These are phyloP conservation scores for Notarius lentiginosus DNA, from an alignment of 2,113 vertebrate genomes.

Conservation along the genomic window DNA sequence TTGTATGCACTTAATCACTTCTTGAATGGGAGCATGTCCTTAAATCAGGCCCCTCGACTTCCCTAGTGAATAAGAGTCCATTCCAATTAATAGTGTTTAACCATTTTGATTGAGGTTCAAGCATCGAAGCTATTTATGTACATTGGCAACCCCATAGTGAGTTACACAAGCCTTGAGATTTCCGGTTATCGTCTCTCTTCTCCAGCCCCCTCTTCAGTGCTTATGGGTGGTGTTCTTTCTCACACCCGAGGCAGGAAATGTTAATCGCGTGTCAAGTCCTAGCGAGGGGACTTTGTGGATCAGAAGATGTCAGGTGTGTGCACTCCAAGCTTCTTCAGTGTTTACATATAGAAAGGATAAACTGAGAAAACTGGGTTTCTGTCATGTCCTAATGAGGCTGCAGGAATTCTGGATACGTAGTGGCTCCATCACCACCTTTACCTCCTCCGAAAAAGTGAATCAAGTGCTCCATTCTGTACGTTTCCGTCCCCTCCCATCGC, in stretches of 20 bases:
- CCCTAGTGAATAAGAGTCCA: slow-evolving; percentile 6
- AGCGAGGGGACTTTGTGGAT: slow-evolving; percentile 56
- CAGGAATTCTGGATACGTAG: slow-evolving; percentile 25
- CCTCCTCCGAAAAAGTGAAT: slow-evolving; percentile 64
- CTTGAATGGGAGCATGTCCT: neutral
- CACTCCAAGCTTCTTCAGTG: slow-evolving; percentile 60
- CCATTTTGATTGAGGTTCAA: neutral
- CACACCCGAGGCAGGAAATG: slow-evolving; percentile 43
- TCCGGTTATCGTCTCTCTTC: neutral
- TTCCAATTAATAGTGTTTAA: slow-evolving; percentile 17
- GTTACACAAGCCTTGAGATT: slow-evolving; percentile 3
- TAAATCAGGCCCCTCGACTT: neutral
- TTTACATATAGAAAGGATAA: slow-evolving; percentile 57
- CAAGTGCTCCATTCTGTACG: slow-evolving; percentile 71
- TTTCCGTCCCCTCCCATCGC: slow-evolving; percentile 71
- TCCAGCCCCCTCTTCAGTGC: slow-evolving; percentile 5
- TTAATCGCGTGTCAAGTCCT: slow-evolving; percentile 66
- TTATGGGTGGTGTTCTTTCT: slow-evolving; percentile 52
- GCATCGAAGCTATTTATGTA: neutral
- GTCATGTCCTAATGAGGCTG: slow-evolving; percentile 39
- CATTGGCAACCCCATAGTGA: neutral
- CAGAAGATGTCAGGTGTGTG: slow-evolving; percentile 67
- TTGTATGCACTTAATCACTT: slow-evolving; percentile 21
- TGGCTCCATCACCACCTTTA: slow-evolving; percentile 41
- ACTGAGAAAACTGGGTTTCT: neutral